phyloP scores from a whole-genome alignment of 2,888 invertebrate genomes.

The Ditula angustiorana region DNA sequence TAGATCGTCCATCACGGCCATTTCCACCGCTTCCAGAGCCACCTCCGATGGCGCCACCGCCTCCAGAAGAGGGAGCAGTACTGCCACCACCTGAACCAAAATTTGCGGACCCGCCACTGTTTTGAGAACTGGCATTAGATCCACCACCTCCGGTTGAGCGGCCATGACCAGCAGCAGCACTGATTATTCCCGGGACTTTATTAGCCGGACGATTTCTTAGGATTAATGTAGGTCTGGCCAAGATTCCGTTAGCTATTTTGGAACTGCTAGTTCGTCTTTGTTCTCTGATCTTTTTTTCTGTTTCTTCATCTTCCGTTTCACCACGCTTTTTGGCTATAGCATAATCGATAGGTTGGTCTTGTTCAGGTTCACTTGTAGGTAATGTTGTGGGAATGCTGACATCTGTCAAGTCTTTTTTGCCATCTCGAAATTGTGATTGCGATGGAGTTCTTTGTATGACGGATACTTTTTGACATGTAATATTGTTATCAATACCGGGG shows the following conservation, averaged over 20 bases:
- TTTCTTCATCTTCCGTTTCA: slow-evolving; percentile 88
- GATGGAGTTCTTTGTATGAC: slow-evolving; percentile 93
- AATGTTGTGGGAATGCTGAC: slow-evolving; percentile 81
- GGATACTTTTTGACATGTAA: slow-evolving; percentile 89
- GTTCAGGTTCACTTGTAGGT: slow-evolving; percentile 87
- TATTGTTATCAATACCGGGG: slow-evolving; percentile 88
- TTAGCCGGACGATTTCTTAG: slow-evolving; percentile 83
- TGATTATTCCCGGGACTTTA: slow-evolving; percentile 88
- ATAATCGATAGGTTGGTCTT: slow-evolving; percentile 95
- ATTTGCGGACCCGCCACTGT: slow-evolving; percentile 77
- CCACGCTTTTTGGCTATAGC: slow-evolving; percentile 93
- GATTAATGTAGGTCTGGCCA: slow-evolving; percentile 82
- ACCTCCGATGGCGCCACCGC: slow-evolving; percentile 87
- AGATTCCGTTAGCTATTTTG: slow-evolving; percentile 86
- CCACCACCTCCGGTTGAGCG: slow-evolving; percentile 87
- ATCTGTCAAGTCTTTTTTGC: slow-evolving; percentile 78
- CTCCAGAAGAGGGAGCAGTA: slow-evolving; percentile 86
- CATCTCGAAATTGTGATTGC: slow-evolving; percentile 78
- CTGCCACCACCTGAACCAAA: slow-evolving; percentile 85
- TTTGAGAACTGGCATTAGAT: slow-evolving; percentile 82
- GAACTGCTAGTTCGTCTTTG: slow-evolving; percentile 89
- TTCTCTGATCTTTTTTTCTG: slow-evolving; percentile 88
- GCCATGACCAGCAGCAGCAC: slow-evolving; percentile 93
- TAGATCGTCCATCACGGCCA: slow-evolving; percentile 93
- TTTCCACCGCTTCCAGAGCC: slow-evolving; percentile 91